Evolutionary conservation across 2,797 vertebrate genomes (phyloP), one percentile per base, ranked within the genome.

Genomic region (Pipistrellus pipistrellus): DNA sequence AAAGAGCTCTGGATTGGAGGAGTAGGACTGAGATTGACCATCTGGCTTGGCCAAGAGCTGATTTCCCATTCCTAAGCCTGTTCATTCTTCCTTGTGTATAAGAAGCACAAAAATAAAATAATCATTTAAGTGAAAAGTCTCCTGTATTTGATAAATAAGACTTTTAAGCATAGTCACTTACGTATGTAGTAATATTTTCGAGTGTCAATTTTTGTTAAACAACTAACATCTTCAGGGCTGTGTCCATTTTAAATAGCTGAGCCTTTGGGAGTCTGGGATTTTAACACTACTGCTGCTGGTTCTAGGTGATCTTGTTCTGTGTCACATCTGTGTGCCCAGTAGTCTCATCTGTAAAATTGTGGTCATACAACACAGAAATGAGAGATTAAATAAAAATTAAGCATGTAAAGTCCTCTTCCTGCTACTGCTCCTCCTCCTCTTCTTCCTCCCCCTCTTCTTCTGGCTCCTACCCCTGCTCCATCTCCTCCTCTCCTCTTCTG

Each of bases 231-330:
- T 30, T 66, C 62, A 64, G 23, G 30, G 10, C 41, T 25, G 13
- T 55, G 4, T 69, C 83, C n/a, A 4, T n/a, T 21, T 51, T 77
- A 62, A 38, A 62, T 27, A 77, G 51, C 30, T 27, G 15, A 35
- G 2, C 8, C 18, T 62, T 75, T 8, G 30, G 44, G 66, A 7
- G 4, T 44, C 75, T 4, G n/a, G 25, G 20, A 14, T 30, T 62
- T 30, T 62, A 62, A 62, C 6, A 62, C 27, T 14, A 62, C 59
- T 62, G 59, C 59, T 62, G 14, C 27, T 62, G 59, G 59, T 62
- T 62, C 46, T 1, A 0, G 18, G 38, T 59, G 21, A 4, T 21
- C 23, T 44, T 55, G 4, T 38, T 69, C 25, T 72, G 0, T 5
- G 51, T 38, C 13, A 20, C 12, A 6, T 62, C 18, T 30, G 1